Conservation (phyloP, 2,113 vertebrate species). For the Peucedramus taeniatus region DNA sequence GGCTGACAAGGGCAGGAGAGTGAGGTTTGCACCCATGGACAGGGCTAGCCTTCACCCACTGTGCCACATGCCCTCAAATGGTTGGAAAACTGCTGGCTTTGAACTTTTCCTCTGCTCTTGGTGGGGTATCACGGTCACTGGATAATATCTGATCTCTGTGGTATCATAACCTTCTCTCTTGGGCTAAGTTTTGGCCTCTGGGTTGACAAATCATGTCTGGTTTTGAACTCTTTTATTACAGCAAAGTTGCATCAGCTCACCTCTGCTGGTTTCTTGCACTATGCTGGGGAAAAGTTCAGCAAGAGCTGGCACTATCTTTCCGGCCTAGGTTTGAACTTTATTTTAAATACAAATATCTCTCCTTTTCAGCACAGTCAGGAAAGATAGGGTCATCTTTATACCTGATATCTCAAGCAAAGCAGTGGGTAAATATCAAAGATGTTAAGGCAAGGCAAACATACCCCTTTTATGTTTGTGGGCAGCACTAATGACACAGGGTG, state of each 20-base stretch:
- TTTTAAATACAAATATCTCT: constrained; percentile 39
- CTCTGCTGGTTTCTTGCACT: neutral
- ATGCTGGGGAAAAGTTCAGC: neutral
- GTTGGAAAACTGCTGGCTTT: neutral
- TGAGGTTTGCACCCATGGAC: neutral
- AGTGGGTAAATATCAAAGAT: constrained; percentile 51
- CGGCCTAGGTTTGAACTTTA: neutral
- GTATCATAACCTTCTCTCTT: neutral
- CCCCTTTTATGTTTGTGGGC: constrained; percentile 55
- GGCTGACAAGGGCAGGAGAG: neutral
- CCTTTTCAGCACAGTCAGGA: constrained; percentile 13
- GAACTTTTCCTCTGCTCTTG: neutral
- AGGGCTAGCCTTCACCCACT: neutral
- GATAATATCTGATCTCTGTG: neutral
- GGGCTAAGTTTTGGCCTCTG: neutral
- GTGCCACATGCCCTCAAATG: rapidly evolving
- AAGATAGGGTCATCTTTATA: constrained; percentile 57
- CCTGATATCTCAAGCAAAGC: constrained; percentile 40
- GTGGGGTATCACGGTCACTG: neutral
- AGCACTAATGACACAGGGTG: constrained; percentile 30
- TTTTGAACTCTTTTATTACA: constrained; percentile 14
- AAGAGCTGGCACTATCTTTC: neutral
- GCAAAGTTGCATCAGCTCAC: constrained; percentile 25
- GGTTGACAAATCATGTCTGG: neutral
- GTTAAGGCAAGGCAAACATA: constrained; percentile 48